Conservation (phyloP, 2,113 vertebrate genomes). For the Gorsachius goisagi region DNA sequence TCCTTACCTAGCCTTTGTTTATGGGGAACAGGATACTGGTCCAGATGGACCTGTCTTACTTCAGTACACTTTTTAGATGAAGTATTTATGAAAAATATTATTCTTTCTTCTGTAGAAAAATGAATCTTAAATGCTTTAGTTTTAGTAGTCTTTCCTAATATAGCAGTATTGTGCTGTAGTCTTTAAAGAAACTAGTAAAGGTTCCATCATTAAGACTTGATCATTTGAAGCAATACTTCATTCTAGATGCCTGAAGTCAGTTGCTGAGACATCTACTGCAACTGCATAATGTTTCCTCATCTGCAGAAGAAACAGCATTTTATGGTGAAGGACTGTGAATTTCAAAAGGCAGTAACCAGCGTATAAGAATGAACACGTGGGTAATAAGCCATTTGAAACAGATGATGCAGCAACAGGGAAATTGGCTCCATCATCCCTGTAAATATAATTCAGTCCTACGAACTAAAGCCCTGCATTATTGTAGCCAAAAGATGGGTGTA, state of each 20-base stretch:
- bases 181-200: neutral
- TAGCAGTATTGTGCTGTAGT: neutral
- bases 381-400: slow-evolving; percentile 22
- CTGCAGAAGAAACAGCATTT: neutral
- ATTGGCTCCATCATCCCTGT: neutral
- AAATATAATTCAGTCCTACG: neutral
- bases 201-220: neutral
- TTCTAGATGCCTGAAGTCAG: neutral
- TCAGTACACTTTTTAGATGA: neutral
- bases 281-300: neutral
- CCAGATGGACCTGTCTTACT: neutral
- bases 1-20: neutral
- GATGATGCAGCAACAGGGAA: neutral
- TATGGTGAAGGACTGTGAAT: neutral
- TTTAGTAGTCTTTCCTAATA: neutral
- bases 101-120: neutral
- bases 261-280: neutral
- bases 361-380: neutral
- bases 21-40: neutral
- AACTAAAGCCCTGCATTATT: neutral
- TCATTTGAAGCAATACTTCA: neutral
- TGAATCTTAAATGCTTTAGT: neutral
- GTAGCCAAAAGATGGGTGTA: slow-evolving; percentile 46
- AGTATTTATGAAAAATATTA: neutral
- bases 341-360: neutral